These are phyloP conservation scores for Caenorhabditis imperialis DNA, from an alignment of 2,888 invertebrate genomes.

Conservation along the genomic window DNA sequence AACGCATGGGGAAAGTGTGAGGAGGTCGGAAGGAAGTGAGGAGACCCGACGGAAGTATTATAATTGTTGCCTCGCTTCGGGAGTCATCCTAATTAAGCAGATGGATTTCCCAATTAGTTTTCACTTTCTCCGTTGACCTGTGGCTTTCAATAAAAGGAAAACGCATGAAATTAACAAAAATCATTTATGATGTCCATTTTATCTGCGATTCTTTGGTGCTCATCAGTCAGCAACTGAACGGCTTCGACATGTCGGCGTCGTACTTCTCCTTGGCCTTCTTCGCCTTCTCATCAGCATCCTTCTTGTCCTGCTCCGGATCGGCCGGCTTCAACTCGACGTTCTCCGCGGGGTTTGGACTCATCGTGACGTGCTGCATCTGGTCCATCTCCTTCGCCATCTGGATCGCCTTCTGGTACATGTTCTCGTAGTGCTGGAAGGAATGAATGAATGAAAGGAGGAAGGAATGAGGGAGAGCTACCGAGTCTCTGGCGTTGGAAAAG, in stretches of 20 bases:
- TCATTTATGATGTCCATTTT: background rate
- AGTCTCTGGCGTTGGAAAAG: constrained; percentile 62
- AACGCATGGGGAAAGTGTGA: background rate
- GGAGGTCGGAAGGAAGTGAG: background rate
- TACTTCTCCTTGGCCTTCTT: constrained; percentile 58
- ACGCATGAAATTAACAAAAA: background rate
- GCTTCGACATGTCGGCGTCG: constrained; percentile 56
- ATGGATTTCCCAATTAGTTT: background rate
- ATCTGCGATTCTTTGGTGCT: too few relatives aligned
- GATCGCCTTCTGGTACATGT: constrained; percentile 71
- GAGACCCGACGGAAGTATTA: background rate
- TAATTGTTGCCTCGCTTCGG: background rate
- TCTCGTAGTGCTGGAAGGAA: constrained; percentile 72
- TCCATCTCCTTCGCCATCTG: constrained; percentile 69
- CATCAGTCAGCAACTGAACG: constrained; percentile 58
- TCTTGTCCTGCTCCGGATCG: constrained; percentile 56
- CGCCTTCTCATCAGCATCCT: constrained; percentile 56
- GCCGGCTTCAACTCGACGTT: constrained; percentile 50
- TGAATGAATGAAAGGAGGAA: too few relatives aligned
- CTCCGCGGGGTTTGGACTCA: constrained; percentile 24
- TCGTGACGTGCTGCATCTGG: constrained; percentile 52
- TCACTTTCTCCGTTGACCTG: too few relatives aligned
- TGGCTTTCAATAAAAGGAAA: background rate
- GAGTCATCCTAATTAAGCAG: background rate
- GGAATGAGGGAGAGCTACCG: constrained; percentile 33